phyloP scores from a whole-genome alignment of 2,113 vertebrate species.

The Carassius auratus region DNA sequence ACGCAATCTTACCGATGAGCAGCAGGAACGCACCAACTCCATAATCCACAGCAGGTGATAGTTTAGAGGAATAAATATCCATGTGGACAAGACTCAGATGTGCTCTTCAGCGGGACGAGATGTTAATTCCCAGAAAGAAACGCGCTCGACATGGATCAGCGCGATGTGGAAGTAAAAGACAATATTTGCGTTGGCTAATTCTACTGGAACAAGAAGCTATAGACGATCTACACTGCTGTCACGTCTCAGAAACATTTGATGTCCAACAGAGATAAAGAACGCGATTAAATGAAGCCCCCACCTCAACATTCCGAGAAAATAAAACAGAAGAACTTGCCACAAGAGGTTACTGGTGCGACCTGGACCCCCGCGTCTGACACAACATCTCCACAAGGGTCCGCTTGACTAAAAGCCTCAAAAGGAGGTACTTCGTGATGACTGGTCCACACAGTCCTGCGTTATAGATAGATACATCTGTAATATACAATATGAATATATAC shows the following conservation, averaged over 20 bases:
- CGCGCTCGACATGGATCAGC: conserved; percentile 1
- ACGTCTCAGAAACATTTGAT: conserved; percentile 60
- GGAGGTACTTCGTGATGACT: not conserved
- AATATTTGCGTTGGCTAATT: not conserved
- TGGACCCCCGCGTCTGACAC: too few relatives aligned
- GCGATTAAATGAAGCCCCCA: not conserved
- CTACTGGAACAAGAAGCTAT: too few relatives aligned
- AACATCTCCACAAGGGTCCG: not conserved
- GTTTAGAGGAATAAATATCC: conserved; percentile 79
- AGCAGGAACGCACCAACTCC: conserved; percentile 79
- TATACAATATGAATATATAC: too few relatives aligned
- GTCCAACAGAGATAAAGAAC: not conserved
- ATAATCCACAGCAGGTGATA: conserved; percentile 81
- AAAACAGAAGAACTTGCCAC: not conserved
- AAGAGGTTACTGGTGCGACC: not conserved
- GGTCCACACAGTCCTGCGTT: not conserved
- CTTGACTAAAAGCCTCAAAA: not conserved
- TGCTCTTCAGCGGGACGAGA: conserved; percentile 8
- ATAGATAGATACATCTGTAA: not conserved
- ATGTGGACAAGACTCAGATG: conserved; percentile 47
- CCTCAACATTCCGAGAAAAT: not conserved
- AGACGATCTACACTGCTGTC: not conserved
- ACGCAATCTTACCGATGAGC: conserved; percentile 75
- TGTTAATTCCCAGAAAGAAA: not conserved
- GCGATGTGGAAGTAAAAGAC: not conserved